These are phyloP conservation scores for Oceanodroma leucorhoa DNA, from an alignment of 2,797 vertebrate genomes.

Conservation along the genomic window DNA sequence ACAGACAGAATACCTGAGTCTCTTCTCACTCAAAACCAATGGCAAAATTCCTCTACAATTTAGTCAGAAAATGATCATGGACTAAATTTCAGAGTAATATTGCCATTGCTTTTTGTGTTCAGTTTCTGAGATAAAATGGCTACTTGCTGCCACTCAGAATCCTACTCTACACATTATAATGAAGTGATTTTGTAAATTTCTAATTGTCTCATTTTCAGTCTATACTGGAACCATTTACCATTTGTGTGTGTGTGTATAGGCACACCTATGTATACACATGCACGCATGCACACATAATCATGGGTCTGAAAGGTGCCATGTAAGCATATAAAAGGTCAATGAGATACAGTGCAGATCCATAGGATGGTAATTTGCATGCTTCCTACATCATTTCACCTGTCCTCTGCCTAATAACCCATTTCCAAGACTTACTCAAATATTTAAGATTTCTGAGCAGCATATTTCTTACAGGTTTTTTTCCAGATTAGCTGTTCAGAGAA, in stretches of 20 bases:
- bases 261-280: accelerated
- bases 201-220: accelerated
- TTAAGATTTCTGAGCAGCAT: background rate
- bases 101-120: background rate
- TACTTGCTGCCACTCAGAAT: background rate
- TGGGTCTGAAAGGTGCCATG: background rate
- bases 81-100: background rate
- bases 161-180: background rate
- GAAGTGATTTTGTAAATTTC: background rate
- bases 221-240: accelerated
- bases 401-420: background rate
- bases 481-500: background rate
- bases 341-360: background rate
- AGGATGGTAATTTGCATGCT: background rate
- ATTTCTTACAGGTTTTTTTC: background rate
- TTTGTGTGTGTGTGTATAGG: background rate
- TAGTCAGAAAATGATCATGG: background rate
- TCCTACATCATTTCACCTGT: background rate
- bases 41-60: background rate
- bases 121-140: background rate
- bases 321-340: background rate
- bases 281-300: accelerated
- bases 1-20: background rate
- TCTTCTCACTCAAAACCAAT: background rate
- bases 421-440: background rate